These are phyloP conservation scores for Melinopterus prodromus DNA, from an alignment of 2,888 invertebrate genomes.

Conservation along the genomic window DNA sequence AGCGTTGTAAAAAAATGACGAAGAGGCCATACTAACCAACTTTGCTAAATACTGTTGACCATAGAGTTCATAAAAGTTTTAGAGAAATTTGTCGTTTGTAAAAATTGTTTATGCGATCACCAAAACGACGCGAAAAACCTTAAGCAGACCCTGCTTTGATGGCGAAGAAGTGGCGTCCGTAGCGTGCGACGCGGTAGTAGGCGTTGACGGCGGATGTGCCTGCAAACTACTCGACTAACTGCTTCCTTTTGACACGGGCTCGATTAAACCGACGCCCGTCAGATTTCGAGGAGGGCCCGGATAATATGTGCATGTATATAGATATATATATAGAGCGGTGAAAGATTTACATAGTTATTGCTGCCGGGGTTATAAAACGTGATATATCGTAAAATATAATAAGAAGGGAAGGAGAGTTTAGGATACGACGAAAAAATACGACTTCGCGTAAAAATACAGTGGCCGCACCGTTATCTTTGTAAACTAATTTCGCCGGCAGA, in stretches of 20 bases:
- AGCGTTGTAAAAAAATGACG: too few relatives aligned
- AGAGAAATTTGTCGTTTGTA: too few relatives aligned
- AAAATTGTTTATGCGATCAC: too few relatives aligned
- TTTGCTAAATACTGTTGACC: too few relatives aligned
- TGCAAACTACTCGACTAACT: slow-evolving; percentile 1
- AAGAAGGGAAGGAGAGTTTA: background rate
- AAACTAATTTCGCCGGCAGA: background rate
- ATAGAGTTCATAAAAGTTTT: too few relatives aligned
- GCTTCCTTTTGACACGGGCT: background rate
- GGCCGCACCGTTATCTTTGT: background rate
- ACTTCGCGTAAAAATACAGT: background rate
- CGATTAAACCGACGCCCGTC: slow-evolving; percentile 4
- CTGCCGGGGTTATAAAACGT: background rate
- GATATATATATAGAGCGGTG: background rate
- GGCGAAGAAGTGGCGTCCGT: background rate
- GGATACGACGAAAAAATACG: background rate
- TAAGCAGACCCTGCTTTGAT: background rate
- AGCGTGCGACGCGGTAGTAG: background rate
- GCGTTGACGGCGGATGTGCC: background rate
- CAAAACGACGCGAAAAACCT: too few relatives aligned
- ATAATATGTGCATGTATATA: background rate
- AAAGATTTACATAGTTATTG: slow-evolving; percentile 4
- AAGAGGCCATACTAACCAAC: too few relatives aligned
- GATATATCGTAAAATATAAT: slow-evolving; percentile 4
- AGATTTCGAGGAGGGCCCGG: background rate